These are phyloP conservation scores for Perodicticus potto DNA, from an alignment of 2,797 vertebrate genomes.

Conservation along the genomic window DNA sequence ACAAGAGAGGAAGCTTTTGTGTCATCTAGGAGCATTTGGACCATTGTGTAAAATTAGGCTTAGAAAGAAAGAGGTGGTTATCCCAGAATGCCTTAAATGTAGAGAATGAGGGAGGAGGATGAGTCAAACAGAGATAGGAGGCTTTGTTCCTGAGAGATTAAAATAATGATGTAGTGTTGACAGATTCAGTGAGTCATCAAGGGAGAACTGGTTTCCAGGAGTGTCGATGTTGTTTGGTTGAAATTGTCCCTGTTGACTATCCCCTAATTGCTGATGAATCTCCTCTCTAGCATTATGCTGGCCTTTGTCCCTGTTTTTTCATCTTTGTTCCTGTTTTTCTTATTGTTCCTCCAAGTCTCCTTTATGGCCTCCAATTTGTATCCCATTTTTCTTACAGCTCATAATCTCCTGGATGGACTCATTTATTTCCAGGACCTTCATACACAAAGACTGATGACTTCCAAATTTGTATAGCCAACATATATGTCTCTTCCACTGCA, in stretches of 20 bases:
- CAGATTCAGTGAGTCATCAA: background rate
- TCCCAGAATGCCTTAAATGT: background rate
- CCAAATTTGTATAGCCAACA: background rate
- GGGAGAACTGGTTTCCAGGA: conserved; percentile 6
- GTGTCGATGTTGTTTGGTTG: background rate
- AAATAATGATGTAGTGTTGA: background rate
- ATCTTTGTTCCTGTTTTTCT: background rate
- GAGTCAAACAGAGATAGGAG: background rate
- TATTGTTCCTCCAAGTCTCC: background rate
- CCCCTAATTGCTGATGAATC: background rate
- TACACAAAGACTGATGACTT: background rate
- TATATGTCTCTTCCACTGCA: background rate
- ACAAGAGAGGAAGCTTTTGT: background rate
- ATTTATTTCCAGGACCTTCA: background rate
- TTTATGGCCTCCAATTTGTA: background rate
- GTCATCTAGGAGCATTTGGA: background rate
- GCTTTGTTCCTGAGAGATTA: background rate
- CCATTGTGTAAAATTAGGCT: background rate
- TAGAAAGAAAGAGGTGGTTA: background rate
- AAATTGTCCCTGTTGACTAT: background rate
- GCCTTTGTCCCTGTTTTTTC: background rate
- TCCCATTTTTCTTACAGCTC: background rate
- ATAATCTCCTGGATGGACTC: background rate
- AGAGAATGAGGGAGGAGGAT: conserved; percentile 1
- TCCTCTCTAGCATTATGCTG: background rate